Percentiles rank a stretch among this genome's conserved stretches.
phyloP scores from a whole-genome alignment of 2,797 vertebrate species.

The Liparis tanakae region DNA sequence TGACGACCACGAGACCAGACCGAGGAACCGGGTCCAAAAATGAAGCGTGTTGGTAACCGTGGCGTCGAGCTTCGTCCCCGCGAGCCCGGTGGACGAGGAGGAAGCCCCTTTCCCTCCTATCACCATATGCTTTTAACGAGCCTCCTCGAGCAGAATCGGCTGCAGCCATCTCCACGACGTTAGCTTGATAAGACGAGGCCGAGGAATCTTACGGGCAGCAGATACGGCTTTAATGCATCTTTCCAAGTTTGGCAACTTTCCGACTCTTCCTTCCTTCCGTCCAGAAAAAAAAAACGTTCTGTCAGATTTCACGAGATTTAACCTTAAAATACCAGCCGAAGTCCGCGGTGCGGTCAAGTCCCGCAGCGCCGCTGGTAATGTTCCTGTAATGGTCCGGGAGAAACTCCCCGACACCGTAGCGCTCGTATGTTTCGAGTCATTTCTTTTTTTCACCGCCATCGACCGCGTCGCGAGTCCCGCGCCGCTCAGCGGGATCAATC shows the following conservation, averaged over 20 bases:
- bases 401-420: neutral
- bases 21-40: slow-evolving; percentile 41
- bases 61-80: slow-evolving; percentile 35
- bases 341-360: slow-evolving; percentile 37
- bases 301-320: slow-evolving; percentile 44
- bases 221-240: slow-evolving; percentile 65
- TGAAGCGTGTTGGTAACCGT: slow-evolving; percentile 29
- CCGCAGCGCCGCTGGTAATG: slow-evolving; percentile 11
- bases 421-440: slow-evolving; percentile 34
- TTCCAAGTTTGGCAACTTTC: slow-evolving; percentile 64
- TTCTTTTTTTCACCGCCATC: slow-evolving; percentile 31
- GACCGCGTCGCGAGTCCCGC: slow-evolving; percentile 46
- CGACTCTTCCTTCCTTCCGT: slow-evolving; percentile 39
- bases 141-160: slow-evolving; percentile 79
- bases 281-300: slow-evolving; percentile 5
- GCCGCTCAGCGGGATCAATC: slow-evolving; percentile 52
- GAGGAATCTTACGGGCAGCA: slow-evolving; percentile 66
- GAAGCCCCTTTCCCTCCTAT: slow-evolving; percentile 55
- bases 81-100: slow-evolving; percentile 9
- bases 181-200: slow-evolving; percentile 73
- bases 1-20: slow-evolving; percentile 27
- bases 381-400: slow-evolving; percentile 1
- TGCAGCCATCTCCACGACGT: slow-evolving; percentile 76
- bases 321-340: slow-evolving; percentile 39
- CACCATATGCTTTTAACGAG: slow-evolving; percentile 74